These are phyloP conservation scores for Tachycineta bicolor DNA, from an alignment of 2,113 vertebrate genomes.

Conservation along the genomic window DNA sequence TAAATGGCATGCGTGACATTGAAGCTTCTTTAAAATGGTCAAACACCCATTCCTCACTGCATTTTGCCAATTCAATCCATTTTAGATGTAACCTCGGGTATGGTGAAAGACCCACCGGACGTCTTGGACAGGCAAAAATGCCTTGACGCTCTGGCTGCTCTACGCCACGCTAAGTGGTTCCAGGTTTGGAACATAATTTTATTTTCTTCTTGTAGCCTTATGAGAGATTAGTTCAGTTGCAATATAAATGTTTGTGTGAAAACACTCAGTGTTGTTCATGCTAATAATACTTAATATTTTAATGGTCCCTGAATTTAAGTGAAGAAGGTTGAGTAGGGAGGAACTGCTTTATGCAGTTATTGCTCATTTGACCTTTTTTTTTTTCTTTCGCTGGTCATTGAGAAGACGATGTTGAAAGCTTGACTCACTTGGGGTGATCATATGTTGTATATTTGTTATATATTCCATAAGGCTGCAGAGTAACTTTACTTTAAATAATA, in stretches of 20 bases:
- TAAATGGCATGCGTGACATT: slow-evolving; percentile 94
- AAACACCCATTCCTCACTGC: slow-evolving; percentile 99
- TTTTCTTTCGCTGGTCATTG: slow-evolving; percentile 69
- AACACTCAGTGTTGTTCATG: slow-evolving; percentile 85
- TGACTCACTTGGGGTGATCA: slow-evolving; percentile 73
- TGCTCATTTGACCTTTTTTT: slow-evolving; percentile 69
- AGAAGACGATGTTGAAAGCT: slow-evolving; percentile 66
- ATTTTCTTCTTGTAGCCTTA: slow-evolving; percentile 99
- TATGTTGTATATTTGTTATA: slow-evolving; percentile 76
- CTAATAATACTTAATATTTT: slow-evolving; percentile 74
- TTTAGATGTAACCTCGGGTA: slow-evolving; percentile 99
- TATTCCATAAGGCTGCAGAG: slow-evolving; percentile 99
- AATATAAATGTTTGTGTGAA: slow-evolving; percentile 77
- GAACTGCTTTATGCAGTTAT: slow-evolving; percentile 73
- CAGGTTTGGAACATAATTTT: slow-evolving; percentile 99
- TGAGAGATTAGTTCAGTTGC: slow-evolving; percentile 87
- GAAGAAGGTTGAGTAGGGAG: slow-evolving; percentile 67
- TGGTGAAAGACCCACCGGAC: slow-evolving; percentile 99
- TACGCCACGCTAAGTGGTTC: slow-evolving; percentile 99
- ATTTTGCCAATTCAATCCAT: slow-evolving; percentile 99
- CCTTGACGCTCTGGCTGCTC: slow-evolving; percentile 99
- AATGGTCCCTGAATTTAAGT: slow-evolving; percentile 73
- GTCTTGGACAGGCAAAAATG: slow-evolving; percentile 99
- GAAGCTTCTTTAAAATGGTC: slow-evolving; percentile 82
- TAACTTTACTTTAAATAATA: slow-evolving; percentile 87